These are phyloP conservation scores for Drosophila kikkawai DNA, from an alignment of 1,140 invertebrate genomes.

Conservation along the genomic window DNA sequence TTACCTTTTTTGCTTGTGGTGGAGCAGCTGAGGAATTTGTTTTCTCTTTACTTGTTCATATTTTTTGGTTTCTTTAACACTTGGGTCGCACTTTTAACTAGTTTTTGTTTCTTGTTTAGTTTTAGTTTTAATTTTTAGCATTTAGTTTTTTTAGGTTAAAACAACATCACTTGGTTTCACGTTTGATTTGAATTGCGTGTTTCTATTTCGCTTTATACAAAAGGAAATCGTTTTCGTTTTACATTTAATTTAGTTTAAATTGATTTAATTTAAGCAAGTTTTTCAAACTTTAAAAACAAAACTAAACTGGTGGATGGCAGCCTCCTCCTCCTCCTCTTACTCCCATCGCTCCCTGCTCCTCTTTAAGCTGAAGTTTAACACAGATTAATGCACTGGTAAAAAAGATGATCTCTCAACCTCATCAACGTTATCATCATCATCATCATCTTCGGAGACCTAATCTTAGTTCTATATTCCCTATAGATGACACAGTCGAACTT, in stretches of 20 bases:
- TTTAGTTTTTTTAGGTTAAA: conserved; percentile 77
- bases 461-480: conserved; percentile 27
- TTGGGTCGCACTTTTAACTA: conserved; percentile 65
- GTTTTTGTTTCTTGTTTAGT: conserved; percentile 32
- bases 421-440: conserved; percentile 9
- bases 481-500: conserved; percentile 18
- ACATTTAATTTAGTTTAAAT: conserved; percentile 64
- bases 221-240: conserved; percentile 41
- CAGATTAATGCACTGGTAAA: conserved; percentile 84
- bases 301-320: conserved; percentile 48
- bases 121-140: conserved; percentile 68
- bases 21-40: conserved; percentile 51
- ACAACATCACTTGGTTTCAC: conserved; percentile 85
- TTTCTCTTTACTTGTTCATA: conserved; percentile 47
- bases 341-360: conserved; percentile 32
- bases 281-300: conserved; percentile 72
- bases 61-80: conserved; percentile 64
- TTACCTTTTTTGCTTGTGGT: conserved; percentile 52
- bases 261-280: conserved; percentile 70
- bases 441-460: conserved; percentile 4
- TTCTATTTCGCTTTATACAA: conserved; percentile 48
- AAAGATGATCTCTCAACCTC: conserved; percentile 34
- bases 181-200: conserved; percentile 81
- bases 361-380: conserved; percentile 70
- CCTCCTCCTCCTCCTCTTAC: conserved; percentile 7